Evolutionary conservation across 2,888 invertebrate species (phyloP), one percentile per base, ranked within the genome.

Genomic region (Uropetala carovei): DNA sequence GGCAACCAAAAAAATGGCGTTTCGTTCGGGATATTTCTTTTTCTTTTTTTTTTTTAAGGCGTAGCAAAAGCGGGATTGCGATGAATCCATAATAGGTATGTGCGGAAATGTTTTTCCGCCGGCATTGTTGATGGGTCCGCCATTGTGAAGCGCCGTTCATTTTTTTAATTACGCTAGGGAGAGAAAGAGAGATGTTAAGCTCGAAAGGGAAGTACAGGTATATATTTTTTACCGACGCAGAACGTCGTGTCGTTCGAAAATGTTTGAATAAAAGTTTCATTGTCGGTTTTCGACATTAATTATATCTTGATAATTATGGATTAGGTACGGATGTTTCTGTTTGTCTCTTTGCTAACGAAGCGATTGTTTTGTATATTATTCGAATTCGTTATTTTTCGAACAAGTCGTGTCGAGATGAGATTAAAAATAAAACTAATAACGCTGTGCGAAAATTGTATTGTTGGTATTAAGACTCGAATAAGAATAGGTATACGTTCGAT

Each of bases 31-130:
- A 75, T 75, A 13, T 75, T 75, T 75, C 22, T n/a, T 75, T 75
- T 75, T 75, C 22, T 27, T 43, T n/a, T 75, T 75, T 75, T 75
- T 75, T 27, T 43, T 13, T 27, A 75, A 75, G 43, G 43, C 5
- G 43, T 75, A 27, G 27, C 75, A 27, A 27, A 75, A 27, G 75
- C 75, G 9, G 75, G 27, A 22, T 75, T 22, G 75, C 22, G 27
- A 75, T 75, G 75, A 75, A 75, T 75, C 75, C 22, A 75, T 75
- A 75, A 75, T 75, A 75, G 75, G 75, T 13, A 22, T 18, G 64
- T 18, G 22, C 27, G 11, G n/a, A 27, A 27, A 16, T 60, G 18
- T 60, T 60, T 18, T 27, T 75, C 75, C 10, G 75, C 22, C n/a
- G 75, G 13, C 22, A 27, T 75, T 27, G 22, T 75, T 27, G 18